phyloP scores from a whole-genome alignment of 2,797 vertebrate species.

The Amniataba percoides region DNA sequence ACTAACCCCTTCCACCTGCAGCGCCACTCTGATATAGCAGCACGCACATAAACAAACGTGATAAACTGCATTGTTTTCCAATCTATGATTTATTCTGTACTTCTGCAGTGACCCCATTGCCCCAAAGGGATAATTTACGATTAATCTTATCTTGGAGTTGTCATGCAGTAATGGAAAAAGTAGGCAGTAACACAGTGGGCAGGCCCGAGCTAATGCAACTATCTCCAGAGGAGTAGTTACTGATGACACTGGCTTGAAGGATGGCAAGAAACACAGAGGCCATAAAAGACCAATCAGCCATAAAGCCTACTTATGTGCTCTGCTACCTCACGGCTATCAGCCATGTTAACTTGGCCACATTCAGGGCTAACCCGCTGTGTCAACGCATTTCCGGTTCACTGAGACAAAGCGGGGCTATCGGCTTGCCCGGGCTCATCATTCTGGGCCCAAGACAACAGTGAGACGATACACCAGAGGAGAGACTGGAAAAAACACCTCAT shows the following conservation, averaged over 20 bases:
- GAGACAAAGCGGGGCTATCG: conserved; percentile 64
- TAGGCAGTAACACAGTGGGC: conserved; percentile 39
- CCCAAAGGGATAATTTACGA: conserved; percentile 47
- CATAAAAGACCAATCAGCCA: conserved; percentile 70
- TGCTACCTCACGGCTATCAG: conserved; percentile 59
- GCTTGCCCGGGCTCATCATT: conserved; percentile 54
- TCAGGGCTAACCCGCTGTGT: conserved; percentile 34
- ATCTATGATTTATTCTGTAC: conserved; percentile 44
- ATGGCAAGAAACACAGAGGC: conserved; percentile 61
- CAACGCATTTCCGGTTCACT: conserved; percentile 53
- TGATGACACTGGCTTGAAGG: conserved; percentile 72
- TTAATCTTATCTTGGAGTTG: conserved; percentile 51
- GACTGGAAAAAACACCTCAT: conserved; percentile 70
- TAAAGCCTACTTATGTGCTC: conserved; percentile 54
- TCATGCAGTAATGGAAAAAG: conserved; percentile 60
- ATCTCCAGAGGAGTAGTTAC: conserved; percentile 62
- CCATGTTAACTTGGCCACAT: conserved; percentile 54
- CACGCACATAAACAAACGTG: conserved; percentile 39
- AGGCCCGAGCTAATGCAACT: conserved; percentile 60
- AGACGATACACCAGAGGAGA: conserved; percentile 63
- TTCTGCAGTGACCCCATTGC: conserved; percentile 48
- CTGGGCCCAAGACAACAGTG: conserved; percentile 38
- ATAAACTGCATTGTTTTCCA: conserved; percentile 52
- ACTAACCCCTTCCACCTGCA: not conserved
- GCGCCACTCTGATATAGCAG: conserved; percentile 11